These are phyloP conservation scores for Thymelicus acteon DNA, from an alignment of 2,888 invertebrate species.

Conservation along the genomic window DNA sequence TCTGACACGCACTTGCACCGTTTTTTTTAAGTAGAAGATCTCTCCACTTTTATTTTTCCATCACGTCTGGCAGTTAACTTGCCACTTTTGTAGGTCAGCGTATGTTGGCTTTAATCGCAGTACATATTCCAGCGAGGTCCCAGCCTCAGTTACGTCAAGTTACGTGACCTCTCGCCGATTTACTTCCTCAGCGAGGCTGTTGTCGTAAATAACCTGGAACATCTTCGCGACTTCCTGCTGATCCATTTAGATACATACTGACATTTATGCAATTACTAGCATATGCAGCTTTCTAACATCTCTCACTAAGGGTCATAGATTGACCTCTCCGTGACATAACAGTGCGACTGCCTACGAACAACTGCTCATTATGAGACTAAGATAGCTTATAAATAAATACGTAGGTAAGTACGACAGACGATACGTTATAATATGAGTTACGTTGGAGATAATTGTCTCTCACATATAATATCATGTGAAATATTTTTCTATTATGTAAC, in stretches of 20 bases:
- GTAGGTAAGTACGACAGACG: too few species aligned
- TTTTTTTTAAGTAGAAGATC: too few species aligned
- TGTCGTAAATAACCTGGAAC: constrained; percentile 18
- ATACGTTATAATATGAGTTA: too few species aligned
- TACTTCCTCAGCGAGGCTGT: constrained; percentile 12
- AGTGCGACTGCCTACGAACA: neutral
- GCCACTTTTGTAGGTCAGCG: constrained; percentile 11
- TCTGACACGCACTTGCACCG: too few species aligned
- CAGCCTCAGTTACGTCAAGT: constrained; percentile 25
- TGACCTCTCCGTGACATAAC: constrained; percentile 4
- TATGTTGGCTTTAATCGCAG: constrained; percentile 25
- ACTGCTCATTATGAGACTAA: neutral
- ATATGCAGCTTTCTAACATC: constrained; percentile 16
- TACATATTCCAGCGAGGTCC: constrained; percentile 21
- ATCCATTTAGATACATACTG: constrained; percentile 15
- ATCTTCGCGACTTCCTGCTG: constrained; percentile 10
- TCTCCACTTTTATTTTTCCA: too few species aligned
- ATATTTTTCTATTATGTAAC: too few species aligned
- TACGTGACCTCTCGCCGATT: constrained; percentile 25
- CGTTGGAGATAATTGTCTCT: too few species aligned
- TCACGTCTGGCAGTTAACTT: too few species aligned
- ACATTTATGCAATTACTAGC: constrained; percentile 18
- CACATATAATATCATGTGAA: too few species aligned
- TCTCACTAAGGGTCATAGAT: constrained; percentile 4
- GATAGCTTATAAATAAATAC: too few species aligned